Evolutionary conservation across 2,888 invertebrate species (phyloP), one percentile per base, ranked within the genome.

Genomic region (Nomada fucata): DNA sequence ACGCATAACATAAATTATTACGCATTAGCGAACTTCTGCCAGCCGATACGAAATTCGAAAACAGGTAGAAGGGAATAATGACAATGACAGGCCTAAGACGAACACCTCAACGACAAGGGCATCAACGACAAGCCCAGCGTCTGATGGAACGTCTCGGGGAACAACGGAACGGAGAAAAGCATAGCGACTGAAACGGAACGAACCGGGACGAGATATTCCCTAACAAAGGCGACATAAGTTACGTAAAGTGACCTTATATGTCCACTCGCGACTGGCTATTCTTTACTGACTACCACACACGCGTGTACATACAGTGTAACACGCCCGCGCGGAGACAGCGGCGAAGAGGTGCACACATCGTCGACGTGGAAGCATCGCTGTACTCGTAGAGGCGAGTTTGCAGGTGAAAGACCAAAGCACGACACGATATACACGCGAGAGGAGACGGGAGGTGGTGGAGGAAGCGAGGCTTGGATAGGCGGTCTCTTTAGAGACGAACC

Each of bases 171-270:
- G 67, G 29, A 44, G 64, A 76, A 64, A 61, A 15, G 68, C 67
- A 72, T 67, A 61, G 63, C 42, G 47, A 52, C 69, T 70, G 65
- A 63, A 53, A 60, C 64, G 65, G 57, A 59, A 47, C 59, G 47
- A 55, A 47, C 42, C 52, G 59, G 69, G 69, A 83, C 83, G 81
- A 84, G 86, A 83, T 85, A 76, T 65, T 75, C 85, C 84, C 90
- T 91, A 91, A 91, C 91, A 91, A 91, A 91, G 91, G 88, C 88
- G 83, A 91, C 89, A 91, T 91, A 91, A 91, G 89, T 91, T 91
- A 91, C 91, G 87, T 89, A 90, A 91, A 91, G 91, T 91, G 91
- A 89, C 87, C 81, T 75, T 83, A 86, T 87, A 86, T 84, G 84
- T 76, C 65, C 73, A 50, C 73, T 74, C 79, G 73, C 77, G 83